Evolutionary conservation across 2,113 vertebrate genomes (phyloP), one percentile per base, ranked within the genome.

Genomic region (Phaetusa simplex): DNA sequence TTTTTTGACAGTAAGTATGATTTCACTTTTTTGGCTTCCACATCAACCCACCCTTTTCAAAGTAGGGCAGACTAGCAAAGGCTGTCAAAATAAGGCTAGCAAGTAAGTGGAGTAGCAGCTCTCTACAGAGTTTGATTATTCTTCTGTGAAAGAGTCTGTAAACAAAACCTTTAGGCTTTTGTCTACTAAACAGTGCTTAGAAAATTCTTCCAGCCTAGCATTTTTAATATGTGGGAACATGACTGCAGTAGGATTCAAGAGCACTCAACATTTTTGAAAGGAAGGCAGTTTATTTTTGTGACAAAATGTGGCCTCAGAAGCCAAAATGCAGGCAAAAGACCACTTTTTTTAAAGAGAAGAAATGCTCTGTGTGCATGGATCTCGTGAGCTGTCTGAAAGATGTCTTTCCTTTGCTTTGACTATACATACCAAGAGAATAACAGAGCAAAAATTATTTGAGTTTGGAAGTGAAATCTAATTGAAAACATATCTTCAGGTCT

Each of bases 151-250:
- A 84, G 36, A 82, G 82, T 88, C 93, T 92, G 90, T 95, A 97
- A 96, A 95, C 94, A 97, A 96, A 97, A 96, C 92, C 97, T 96
- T 95, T 92, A 94, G 81, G 81, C 82, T 96, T 97, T 95, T 95
- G 94, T 96, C 94, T 97, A 67, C 90, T 83, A 88, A 95, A 95
- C 47, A 93, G 86, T 71, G 55, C 82, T 95, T 88, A 95, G 94
- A 91, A 91, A 94, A 96, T 88, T 94, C 90, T 91, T 95, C 74
- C 74, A 96, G 91, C 38, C 78, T 73, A 88, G 90, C 78, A 74
- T 77, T 97, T 97, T 95, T 90, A 91, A 93, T 89, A 95, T 73
- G 87, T 93, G 95, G 86, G 87, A 93, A 91, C 87, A 94, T 26
- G n/a, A 93, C 84, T 86, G 71, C 30, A 82, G 50, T 32, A 79